A percentile compares a stretch with the other conserved stretches of the same genome.
Conservation (phyloP, 1,140 invertebrate genomes). For the Halesus radiatus region DNA sequence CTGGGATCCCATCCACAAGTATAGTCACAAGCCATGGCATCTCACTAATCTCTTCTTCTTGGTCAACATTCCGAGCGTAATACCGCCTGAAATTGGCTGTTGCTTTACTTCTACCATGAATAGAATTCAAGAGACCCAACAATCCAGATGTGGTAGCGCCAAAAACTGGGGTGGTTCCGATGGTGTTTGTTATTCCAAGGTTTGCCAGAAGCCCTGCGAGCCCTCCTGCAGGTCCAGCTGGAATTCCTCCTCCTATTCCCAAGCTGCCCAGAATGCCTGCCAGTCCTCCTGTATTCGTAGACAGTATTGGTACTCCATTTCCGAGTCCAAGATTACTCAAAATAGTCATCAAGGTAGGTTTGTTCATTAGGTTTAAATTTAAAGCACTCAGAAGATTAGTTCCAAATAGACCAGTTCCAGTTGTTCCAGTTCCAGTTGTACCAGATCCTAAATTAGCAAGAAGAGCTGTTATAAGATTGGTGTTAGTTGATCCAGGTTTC, state of each 20-base stretch:
- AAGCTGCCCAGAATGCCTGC: neutral
- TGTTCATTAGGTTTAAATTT: neutral
- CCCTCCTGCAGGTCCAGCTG: neutral
- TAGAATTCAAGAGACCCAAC: neutral
- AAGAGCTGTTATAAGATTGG: neutral
- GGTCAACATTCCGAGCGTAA: conserved; percentile 10
- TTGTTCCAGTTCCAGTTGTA: neutral
- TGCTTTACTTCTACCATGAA: neutral
- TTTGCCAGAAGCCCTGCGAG: neutral
- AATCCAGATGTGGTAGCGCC: neutral
- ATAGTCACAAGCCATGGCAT: conserved; percentile 72
- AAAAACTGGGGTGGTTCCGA: neutral
- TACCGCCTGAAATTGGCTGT: neutral
- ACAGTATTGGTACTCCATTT: neutral
- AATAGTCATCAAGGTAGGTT: neutral
- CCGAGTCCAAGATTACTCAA: neutral
- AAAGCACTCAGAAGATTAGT: neutral
- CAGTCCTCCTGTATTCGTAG: neutral
- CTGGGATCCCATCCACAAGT: conserved; percentile 59
- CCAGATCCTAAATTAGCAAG: neutral
- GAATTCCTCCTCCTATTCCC: conserved; percentile 10
- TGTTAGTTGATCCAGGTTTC: neutral
- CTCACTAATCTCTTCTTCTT: conserved; percentile 59
- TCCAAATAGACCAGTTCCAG: neutral
- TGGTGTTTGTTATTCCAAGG: conserved; percentile 1